phyloP scores from a whole-genome alignment of 1,140 invertebrate genomes.

The Camponotus vicinus region DNA sequence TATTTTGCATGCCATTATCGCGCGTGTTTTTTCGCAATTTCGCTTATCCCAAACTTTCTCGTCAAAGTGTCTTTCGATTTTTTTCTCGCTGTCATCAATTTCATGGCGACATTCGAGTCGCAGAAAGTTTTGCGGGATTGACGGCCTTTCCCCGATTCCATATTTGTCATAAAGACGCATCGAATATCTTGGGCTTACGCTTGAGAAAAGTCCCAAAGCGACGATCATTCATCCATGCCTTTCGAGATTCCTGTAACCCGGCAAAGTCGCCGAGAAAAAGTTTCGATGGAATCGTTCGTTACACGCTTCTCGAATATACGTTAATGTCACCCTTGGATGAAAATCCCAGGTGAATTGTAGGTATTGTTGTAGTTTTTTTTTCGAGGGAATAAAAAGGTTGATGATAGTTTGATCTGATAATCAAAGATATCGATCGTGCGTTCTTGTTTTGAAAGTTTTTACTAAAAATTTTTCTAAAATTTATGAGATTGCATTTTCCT shows the following conservation, averaged over 20 bases:
- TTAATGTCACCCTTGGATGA: conserved; percentile 46
- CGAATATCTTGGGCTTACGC: conserved; percentile 58
- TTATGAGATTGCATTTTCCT: neutral
- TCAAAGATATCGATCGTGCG: neutral
- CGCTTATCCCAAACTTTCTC: neutral
- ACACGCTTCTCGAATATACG: conserved; percentile 46
- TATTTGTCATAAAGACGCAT: conserved; percentile 57
- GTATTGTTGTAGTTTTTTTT: neutral
- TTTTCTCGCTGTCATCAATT: neutral
- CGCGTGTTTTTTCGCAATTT: neutral
- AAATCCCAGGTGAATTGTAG: conserved; percentile 12
- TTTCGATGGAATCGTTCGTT: conserved; percentile 59
- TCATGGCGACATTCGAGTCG: neutral
- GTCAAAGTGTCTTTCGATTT: neutral
- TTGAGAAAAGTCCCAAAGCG: conserved; percentile 52
- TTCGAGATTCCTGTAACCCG: conserved; percentile 28
- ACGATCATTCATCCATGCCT: conserved; percentile 50
- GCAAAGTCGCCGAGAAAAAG: conserved; percentile 31
- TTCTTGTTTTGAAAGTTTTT: conserved; percentile 8
- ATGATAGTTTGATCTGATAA: neutral
- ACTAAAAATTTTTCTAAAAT: neutral
- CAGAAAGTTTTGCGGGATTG: conserved; percentile 49
- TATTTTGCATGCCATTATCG: neutral
- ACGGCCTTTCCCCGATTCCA: conserved; percentile 20
- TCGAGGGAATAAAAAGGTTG: neutral